Evolutionary conservation across 2,797 vertebrate species (phyloP), one percentile per base, ranked within the genome.

Genomic region (Gadopsis bispinosus): DNA sequence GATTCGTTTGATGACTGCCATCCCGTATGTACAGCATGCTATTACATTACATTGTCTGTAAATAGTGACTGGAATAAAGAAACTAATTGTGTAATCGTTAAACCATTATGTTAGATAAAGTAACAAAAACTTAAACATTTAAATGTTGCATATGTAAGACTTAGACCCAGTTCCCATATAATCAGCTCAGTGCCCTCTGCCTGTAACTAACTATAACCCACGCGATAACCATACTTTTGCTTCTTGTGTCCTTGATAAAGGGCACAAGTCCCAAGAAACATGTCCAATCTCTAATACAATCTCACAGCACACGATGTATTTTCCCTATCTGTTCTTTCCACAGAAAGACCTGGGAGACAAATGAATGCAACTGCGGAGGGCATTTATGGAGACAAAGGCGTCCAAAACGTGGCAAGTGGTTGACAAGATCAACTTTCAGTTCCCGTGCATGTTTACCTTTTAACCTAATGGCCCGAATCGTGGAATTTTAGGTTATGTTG

Each of bases 321-420:
- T 84, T 71, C 67, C 78, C 67, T 84, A 77, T 85, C 84, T 86
- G 69, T 41, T 87, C 69, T 74, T 83, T 81, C 63, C 85, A 87
- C 83, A 83, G 77, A 88, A 89, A 89, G 75, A 68, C 63, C 58
- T 14, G 26, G 62, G 63, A 79, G 87, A 83, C 80, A 88, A 83
- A 72, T 73, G 62, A 86, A 85, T 78, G 62, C 69, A 69, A 69
- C 84, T 20, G 1, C 83, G 69, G 66, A 67, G 58, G 58, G 74
- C 73, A 66, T 87, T 89, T 63, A 80, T 77, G 75, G 75, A 80
- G 67, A 81, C 84, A 87, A 76, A 72, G 31, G 56, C 79, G 55
- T 77, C 68, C 55, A 75, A 83, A 80, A 85, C 84, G 77, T 75
- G 74, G 16, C 66, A 69, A 80, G 62, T 77, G 39, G 37, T 58